phyloP scores from a whole-genome alignment of 2,797 vertebrate genomes.

The Phaenicophaeus curvirostris region DNA sequence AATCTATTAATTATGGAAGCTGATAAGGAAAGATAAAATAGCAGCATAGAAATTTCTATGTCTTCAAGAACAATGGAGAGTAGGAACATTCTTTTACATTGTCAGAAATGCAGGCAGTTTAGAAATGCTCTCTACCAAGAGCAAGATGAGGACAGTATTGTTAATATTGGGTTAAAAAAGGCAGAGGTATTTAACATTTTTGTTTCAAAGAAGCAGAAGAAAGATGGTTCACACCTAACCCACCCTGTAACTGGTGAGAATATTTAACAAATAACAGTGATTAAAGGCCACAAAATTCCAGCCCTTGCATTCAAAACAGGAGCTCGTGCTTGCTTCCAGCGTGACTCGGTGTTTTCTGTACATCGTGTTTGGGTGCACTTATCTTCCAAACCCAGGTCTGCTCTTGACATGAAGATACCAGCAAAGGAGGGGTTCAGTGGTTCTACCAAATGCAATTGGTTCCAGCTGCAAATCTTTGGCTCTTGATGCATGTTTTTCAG shows the following conservation, averaged over 20 bases:
- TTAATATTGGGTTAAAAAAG: not conserved
- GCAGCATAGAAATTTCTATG: not conserved
- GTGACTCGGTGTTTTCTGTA: not conserved
- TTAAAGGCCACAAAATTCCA: not conserved
- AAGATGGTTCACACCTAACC: not conserved
- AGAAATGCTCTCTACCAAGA: not conserved
- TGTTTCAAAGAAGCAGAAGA: not conserved
- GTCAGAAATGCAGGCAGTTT: not conserved
- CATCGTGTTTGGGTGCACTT: not conserved
- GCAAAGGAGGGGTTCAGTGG: not conserved
- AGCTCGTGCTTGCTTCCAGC: not conserved
- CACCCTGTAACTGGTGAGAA: not conserved
- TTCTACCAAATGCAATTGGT: not conserved
- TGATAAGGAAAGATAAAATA: not conserved
- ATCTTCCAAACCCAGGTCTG: not conserved
- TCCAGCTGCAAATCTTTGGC: not conserved
- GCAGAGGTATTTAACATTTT: not conserved
- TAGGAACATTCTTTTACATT: not conserved
- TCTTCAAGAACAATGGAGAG: not conserved
- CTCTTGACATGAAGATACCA: not conserved
- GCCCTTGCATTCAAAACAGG: not conserved
- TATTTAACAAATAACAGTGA: not conserved
- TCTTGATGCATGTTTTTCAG: not conserved
- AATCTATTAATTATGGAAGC: not conserved
- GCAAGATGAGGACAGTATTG: not conserved